Base-by-base conservation (phyloP, 2,113 vertebrate genomes). In the Ariopsis seemanni region DNA sequence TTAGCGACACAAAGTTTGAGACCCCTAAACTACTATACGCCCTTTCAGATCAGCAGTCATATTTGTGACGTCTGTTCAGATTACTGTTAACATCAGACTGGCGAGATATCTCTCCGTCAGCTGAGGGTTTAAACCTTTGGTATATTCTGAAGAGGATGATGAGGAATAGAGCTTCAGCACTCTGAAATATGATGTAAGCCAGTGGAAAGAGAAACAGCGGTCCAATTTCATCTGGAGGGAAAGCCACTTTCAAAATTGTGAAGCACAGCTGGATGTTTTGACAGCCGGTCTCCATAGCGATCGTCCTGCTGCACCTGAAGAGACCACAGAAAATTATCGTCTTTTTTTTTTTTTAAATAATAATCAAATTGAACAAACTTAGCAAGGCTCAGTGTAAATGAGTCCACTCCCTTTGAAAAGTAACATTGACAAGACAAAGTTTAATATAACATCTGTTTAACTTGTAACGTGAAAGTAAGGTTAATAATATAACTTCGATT, bases 211-310 rank as follows among this genome's bases (percentile, higher is more conserved):
- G 94, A 89, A 95, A 97, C 55, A 97, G 93, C 62, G 95, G 92
- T 0, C 96, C 95, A 0, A 95, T 96, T 82, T 93, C 92, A 87
- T 96, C 91, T 27, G 89, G 93, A 63, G 91, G 1, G 1, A 99
- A 97, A 65, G 94, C 27, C 48, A 96, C 92, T 71, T 96, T 97
- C 86, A 98, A 94, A 89, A 97, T 95, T 82, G 96, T 83, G 0
- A 88, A 72, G 83, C 96, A 97, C 83, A 98, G 93, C 87, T 97
- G 96, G 67, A 94, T 27, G 0, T 98, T 98, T 91, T 97, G 97
- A 93, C 95, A 97, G 82, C 96, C 96, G 0, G 96, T 97, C 91
- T 97, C 96, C 93, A 97, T 94, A 91, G 95, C 95, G 85, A 96
- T 93, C 2, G 96, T 96, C 84, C 89, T 91, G 48, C 94, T 93